Base-by-base conservation (phyloP, 2,888 invertebrate species). In the Caenorhabditis angaria region DNA sequence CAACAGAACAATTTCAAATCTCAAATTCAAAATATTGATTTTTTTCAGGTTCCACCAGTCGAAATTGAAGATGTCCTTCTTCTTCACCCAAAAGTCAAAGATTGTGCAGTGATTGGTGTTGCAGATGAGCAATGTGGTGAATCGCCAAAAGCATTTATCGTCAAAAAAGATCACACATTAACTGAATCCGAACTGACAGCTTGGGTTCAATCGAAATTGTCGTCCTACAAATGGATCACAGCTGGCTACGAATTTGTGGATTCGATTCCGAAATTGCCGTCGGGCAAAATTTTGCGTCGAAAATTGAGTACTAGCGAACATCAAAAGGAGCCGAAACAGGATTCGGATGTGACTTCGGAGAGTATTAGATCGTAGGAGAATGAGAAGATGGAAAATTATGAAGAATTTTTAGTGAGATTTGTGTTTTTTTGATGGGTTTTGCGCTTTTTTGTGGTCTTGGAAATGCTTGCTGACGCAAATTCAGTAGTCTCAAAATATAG, bases 51-150 rank as follows among this genome's bases (percentile, higher is more conserved):
- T 0, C 72, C 76, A 47, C 76, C 76, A 2, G 74, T 69, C 0
- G 76, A 76, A 50, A 70, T 76, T 41, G 76, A 76, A 56, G 76
- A 76, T 29, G 70, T 76, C 6, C 66, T 76, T n/a, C 59, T 76
- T 4, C 59, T 70, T n/a, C 73, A 76, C 28, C 66, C 69, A 20
- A 73, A 70, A 62, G 68, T 76, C 41, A 74, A 70, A 48, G 76
- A 76, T 41, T 73, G 69, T 22, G 76, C 74, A 8, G 76, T 76
- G 12, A 73, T 76, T 58, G 76, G 76, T 32, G 51, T 76, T 2
- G 62, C 66, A 1, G 74, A 69, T 24, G 69, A 69, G 5, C 59
- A 61, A 8, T 51, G 56, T 32, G 76, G 76, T n/a, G 72, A 77
- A 28, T 61, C 62, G 1, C 77, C 77, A 18, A 75, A 72, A 41